Base-by-base conservation (phyloP, 2,888 invertebrate species). In the Eilema griseolum region DNA sequence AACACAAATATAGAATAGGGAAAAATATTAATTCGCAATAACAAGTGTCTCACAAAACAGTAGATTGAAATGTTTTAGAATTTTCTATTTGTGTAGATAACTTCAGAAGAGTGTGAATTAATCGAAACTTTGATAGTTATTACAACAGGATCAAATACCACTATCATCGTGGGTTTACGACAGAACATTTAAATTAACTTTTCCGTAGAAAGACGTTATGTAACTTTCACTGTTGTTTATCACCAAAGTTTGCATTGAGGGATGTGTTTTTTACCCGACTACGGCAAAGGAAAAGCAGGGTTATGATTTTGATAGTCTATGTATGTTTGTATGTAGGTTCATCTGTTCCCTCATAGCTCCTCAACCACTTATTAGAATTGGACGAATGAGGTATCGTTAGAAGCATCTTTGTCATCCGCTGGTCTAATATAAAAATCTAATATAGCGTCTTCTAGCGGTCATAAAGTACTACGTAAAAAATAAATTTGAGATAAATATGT, bases 191-290 rank as follows among this genome's bases (percentile, higher is more conserved):
- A 59, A 28, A 14, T 28, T 5, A 59, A 26, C 26, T 26, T 26
- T 20, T 59, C 20, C 28, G 16, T 59, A 20, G 16, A 7, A 59
- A 59, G 59, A 8, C 23, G 26, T 28, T 59, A 59, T 26, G 26
- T 28, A 16, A 59, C 59, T 59, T 59, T 59, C 24, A 12, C 28
- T 59, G 59, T 59, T 59, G 26, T 26, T 59, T 59, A 52, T 59
- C 59, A 28, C 59, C 16, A 59, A 59, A 28, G 16, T 59, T 59
- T 59, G 26, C 26, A 59, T 67, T 69, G 76, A 70, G 70, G 70
- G 70, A 61, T 24, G 8, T n/a, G 52, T 52, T 52, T 52, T 20
- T 20, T 33, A 33, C 1, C 1, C 1, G 1, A 33, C 8, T 4
- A 33, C n/a, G n/a, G n/a, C n/a, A n/a, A n/a, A n/a, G n/a, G n/a